A percentile compares a stretch with the other conserved stretches of the same genome.
phyloP scores from a whole-genome alignment of 2,113 vertebrate genomes.

The Lepisosteus osseus region DNA sequence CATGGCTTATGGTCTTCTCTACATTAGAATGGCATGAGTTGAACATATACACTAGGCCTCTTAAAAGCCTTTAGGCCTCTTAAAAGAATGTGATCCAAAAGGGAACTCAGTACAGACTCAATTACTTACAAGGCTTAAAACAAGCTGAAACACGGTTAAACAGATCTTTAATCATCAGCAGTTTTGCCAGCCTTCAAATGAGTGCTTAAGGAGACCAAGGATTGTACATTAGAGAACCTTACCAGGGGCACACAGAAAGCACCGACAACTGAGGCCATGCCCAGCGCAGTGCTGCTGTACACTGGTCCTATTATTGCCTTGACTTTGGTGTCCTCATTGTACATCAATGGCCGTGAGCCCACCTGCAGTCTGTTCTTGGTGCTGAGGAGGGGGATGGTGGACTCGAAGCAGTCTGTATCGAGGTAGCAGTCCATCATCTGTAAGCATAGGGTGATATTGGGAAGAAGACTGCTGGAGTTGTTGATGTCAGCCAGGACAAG shows the following conservation, averaged over 20 bases:
- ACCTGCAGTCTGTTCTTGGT: not conserved
- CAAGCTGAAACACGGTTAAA: no score
- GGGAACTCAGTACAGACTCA: no score
- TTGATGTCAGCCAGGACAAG: conserved; percentile 49
- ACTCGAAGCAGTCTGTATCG: not conserved
- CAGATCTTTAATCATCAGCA: no score
- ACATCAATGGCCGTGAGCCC: not conserved
- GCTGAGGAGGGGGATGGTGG: not conserved
- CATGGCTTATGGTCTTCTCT: no score
- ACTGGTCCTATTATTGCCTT: not conserved
- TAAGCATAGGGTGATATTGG: conserved; percentile 43
- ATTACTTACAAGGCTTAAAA: no score
- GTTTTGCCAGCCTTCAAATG: no score
- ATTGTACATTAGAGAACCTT: not conserved
- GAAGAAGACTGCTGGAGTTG: conserved; percentile 40
- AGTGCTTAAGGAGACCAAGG: not conserved
- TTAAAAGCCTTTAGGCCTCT: no score
- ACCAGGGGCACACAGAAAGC: not conserved
- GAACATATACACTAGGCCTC: no score
- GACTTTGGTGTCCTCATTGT: not conserved
- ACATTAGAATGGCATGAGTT: no score
- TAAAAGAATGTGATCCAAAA: no score
- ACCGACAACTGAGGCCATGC: not conserved
- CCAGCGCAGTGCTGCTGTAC: not conserved
- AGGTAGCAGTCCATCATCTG: conserved; percentile 50